Evolutionary conservation across 92 coral and sea anemone species (phyloP).

Genomic region (Micromussa lordhowensis): DNA sequence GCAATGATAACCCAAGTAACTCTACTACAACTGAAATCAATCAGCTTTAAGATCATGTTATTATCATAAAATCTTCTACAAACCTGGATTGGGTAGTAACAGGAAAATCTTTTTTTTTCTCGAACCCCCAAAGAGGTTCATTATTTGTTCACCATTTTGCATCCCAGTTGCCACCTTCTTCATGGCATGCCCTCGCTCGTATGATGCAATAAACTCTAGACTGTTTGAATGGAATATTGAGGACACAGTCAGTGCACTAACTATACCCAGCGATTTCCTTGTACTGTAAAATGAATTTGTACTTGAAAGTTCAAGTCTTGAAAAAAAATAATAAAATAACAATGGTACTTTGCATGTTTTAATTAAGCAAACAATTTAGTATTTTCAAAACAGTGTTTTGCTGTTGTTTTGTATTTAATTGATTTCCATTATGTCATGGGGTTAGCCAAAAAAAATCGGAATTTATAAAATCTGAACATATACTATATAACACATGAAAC

Average conservation of each 20-base stretch:
- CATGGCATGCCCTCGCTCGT: slow-evolving; percentile 15
- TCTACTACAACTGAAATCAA: background rate
- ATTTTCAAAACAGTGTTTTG: no score
- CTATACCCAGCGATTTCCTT: no score
- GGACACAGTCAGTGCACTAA: no score
- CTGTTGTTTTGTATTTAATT: no score
- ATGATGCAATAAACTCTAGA: background rate
- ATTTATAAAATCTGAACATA: no score
- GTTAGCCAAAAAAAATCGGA: fast-evolving
- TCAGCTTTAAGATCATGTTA: background rate
- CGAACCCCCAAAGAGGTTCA: slow-evolving; percentile 3
- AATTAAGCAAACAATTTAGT: no score
- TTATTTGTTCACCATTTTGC: background rate
- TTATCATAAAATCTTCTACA: background rate
- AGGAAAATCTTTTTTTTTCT: slow-evolving; percentile 4
- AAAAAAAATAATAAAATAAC: no score
- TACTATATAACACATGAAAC: no score
- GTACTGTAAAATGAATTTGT: no score
- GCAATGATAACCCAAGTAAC: background rate
- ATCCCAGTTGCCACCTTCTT: slow-evolving; percentile 3
- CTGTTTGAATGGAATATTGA: background rate
- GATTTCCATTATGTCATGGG: no score
- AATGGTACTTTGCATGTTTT: no score
- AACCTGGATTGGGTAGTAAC: slow-evolving; percentile 3
- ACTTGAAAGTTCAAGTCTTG: no score